Conservation (phyloP, 2,113 vertebrate species). For the Balaenoptera acutorostrata region DNA sequence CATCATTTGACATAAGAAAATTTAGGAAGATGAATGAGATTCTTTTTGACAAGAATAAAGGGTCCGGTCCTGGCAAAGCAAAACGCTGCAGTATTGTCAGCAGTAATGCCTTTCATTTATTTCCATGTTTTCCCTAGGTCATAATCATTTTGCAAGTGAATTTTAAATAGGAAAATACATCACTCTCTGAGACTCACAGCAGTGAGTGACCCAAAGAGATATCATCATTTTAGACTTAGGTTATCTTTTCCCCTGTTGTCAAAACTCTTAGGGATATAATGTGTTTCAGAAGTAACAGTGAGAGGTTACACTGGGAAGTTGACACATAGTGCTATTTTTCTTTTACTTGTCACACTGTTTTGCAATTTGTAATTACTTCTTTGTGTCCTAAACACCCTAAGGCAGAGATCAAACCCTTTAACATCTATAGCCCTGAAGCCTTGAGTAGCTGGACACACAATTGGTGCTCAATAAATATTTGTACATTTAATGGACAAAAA, state of each 20-base stretch:
- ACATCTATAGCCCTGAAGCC: accelerated
- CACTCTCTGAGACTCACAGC: background rate
- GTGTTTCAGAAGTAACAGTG: background rate
- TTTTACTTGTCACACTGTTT: background rate
- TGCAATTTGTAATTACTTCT: background rate
- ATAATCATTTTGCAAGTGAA: conserved; percentile 53
- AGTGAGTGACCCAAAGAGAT: background rate
- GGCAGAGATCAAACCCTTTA: background rate
- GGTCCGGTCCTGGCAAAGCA: background rate
- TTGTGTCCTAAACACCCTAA: background rate
- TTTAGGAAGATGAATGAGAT: conserved; percentile 69
- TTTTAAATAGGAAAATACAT: conserved; percentile 55
- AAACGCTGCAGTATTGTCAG: conserved; percentile 49
- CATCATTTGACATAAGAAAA: conserved; percentile 68
- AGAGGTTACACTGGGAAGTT: background rate
- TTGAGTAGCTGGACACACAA: background rate
- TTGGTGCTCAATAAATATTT: background rate
- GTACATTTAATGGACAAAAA: background rate
- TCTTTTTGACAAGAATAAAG: conserved; percentile 71
- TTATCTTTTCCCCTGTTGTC: background rate
- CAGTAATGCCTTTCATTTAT: conserved; percentile 55
- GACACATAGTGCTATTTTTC: background rate
- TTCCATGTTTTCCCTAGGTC: conserved; percentile 50
- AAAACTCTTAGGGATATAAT: background rate
- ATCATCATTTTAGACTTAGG: background rate